A percentile compares a stretch with the other conserved stretches of the same genome.
Conservation (phyloP, 2,797 vertebrate genomes). For the Picus viridis region DNA sequence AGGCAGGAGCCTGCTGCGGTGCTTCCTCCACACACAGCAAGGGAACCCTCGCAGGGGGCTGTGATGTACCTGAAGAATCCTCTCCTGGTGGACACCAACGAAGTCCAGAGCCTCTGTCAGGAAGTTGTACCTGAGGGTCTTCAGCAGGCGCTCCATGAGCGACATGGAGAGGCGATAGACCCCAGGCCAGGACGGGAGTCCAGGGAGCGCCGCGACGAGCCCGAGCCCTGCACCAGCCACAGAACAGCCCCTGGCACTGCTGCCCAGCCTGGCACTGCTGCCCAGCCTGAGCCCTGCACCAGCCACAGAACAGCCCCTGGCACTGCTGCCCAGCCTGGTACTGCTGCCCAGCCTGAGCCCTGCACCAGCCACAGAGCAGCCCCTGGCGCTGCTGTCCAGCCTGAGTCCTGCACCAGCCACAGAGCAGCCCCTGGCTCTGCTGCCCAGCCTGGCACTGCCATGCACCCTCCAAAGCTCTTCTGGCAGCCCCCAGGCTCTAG, state of each 20-base stretch:
- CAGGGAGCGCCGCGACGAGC: constrained; percentile 88
- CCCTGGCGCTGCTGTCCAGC: too few relatives aligned
- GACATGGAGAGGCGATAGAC: constrained; percentile 95
- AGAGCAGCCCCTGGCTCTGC: not conserved
- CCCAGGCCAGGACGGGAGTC: constrained; percentile 95
- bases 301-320: too few relatives aligned
- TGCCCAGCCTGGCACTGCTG: too few relatives aligned
- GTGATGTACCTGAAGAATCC: constrained; percentile 91
- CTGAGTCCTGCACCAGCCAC: not conserved
- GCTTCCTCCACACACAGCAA: not conserved
- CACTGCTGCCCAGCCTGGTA: too few relatives aligned
- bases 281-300: too few relatives aligned
- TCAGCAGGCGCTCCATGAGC: constrained; percentile 96
- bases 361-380: not conserved
- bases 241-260: not conserved
- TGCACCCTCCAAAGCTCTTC: not conserved
- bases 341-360: too few relatives aligned
- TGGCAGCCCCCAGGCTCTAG: not conserved
- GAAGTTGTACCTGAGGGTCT: constrained; percentile 95
- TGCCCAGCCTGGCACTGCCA: not conserved
- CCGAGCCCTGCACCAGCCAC: constrained; percentile 65
- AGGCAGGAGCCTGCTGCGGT: not conserved
- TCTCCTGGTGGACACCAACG: constrained; percentile 95
- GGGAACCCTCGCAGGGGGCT: not conserved
- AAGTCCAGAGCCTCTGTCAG: constrained; percentile 95